phyloP scores from a whole-genome alignment of 2,888 invertebrate species.

The Creontiades dilutus region DNA sequence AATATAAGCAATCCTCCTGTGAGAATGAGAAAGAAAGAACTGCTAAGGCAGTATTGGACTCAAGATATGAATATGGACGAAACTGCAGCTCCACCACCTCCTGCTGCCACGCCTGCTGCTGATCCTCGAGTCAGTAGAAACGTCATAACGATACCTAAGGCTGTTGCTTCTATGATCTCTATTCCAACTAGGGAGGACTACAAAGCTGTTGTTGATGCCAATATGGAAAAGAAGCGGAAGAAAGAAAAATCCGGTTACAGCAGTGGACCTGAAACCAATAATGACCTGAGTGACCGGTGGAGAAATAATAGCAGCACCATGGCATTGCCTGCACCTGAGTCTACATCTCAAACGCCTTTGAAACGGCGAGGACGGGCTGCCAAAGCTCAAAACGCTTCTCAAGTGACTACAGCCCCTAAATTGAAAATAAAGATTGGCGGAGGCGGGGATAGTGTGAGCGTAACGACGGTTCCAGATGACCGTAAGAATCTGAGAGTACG shows the following conservation, averaged over 20 bases:
- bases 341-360: conserved; percentile 68
- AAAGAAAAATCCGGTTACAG: conserved; percentile 78
- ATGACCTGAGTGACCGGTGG: conserved; percentile 78
- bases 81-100: conserved; percentile 81
- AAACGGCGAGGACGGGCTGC: conserved; percentile 78
- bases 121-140: conserved; percentile 84
- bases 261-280: conserved; percentile 52
- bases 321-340: conserved; percentile 47
- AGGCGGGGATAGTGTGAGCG: conserved; percentile 78
- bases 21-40: conserved; percentile 93
- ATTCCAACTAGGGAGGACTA: conserved; percentile 93
- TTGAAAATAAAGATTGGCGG: conserved; percentile 88
- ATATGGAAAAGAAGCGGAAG: conserved; percentile 85
- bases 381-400: conserved; percentile 75
- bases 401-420: conserved; percentile 81
- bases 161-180: conserved; percentile 92
- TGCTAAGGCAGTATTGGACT: conserved; percentile 90
- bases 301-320: conserved; percentile 79
- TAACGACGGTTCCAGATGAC: conserved; percentile 77
- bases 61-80: conserved; percentile 93
- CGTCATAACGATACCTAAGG: conserved; percentile 91
- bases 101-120: conserved; percentile 80
- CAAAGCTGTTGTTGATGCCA: conserved; percentile 83
- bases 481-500: conserved; percentile 79
- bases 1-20: conserved; percentile 81